Evolutionary conservation across 2,888 invertebrate genomes (phyloP).

Genomic region (Drosophila monieri): DNA sequence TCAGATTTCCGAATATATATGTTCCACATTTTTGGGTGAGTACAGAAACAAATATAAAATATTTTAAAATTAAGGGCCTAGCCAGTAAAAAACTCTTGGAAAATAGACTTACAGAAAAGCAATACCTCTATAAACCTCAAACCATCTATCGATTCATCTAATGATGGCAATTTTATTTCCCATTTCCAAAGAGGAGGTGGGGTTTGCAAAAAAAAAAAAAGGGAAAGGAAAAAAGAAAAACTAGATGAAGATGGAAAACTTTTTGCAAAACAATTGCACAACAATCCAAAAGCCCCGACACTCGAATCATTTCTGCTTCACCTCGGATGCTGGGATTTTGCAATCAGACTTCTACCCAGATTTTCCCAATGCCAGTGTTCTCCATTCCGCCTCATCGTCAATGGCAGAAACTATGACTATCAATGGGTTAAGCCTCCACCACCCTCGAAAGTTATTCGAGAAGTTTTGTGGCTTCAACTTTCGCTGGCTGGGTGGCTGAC

Average conservation of each 20-base stretch:
- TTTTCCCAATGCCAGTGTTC: constrained; percentile 10
- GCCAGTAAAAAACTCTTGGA: no score
- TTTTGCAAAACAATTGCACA: constrained; percentile 31
- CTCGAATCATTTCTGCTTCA: constrained; percentile 21
- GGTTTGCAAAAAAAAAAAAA: background rate
- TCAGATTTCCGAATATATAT: constrained; percentile 99
- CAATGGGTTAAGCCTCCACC: constrained; percentile 7
- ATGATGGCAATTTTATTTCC: constrained; percentile 15
- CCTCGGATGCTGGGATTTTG: constrained; percentile 11
- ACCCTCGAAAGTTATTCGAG: constrained; percentile 50
- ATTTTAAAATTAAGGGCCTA: no score
- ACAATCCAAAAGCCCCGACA: constrained; percentile 17
- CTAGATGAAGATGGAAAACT: constrained; percentile 19
- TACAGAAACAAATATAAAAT: constrained; percentile 50
- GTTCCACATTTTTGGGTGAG: constrained; percentile 99
- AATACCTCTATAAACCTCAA: background rate
- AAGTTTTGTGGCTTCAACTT: constrained; percentile 45
- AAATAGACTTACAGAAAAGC: background rate
- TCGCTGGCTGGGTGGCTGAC: constrained; percentile 1
- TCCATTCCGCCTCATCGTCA: constrained; percentile 25
- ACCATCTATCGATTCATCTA: constrained; percentile 1
- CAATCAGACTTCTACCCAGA: constrained; percentile 15
- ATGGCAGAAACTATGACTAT: constrained; percentile 17
- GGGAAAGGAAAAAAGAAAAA: no score
- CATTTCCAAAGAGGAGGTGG: background rate